Base-by-base conservation (phyloP, 2,113 vertebrate genomes). In the Nesospiza acunhae region DNA sequence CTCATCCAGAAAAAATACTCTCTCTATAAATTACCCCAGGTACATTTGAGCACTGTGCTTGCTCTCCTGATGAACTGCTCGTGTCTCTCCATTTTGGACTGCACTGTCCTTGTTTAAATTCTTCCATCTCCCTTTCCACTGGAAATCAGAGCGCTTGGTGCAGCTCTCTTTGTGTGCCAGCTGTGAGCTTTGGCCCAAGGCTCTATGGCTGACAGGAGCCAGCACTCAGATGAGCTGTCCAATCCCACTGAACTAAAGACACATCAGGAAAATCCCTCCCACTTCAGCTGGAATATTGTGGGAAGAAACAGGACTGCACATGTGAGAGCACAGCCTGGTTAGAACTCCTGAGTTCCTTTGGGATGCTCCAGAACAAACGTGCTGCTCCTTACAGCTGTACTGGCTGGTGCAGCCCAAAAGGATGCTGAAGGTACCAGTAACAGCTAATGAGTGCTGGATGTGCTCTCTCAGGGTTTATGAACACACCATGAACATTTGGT, bases 131-230 rank as follows among this genome's bases (percentile, higher is more conserved):
- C 35, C 28, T 62, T 75, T 58, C 47, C 55, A n/a, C 28, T 47
- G 56, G 23, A 82, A 64, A 64, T 20, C 1, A 17, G 66, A 87
- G 50, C 23, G 10, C 37, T 84, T 55, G 20, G 16, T 62, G 67
- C 64, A 27, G 27, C 49, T 62, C 55, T 10, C 31, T 59, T 62
- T 2, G 26, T 14, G 22, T 37, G 78, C 63, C 75, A 76, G 81
- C 79, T 86, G 75, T 62, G 16, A 87, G 56, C 50, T 77, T 33
- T 63, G 91, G 60, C 88, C 84, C 41, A 33, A 22, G 76, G 76
- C 73, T 74, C 55, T n/a, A 66, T 35, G 49, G 35, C 84, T 72
- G 70, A 18, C 28, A 15, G 60, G 82, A 63, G 66, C 53, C 0
- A 0, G 55, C 2, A 2, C 19, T 84, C 41, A 21, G 62, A 24